phyloP scores from a whole-genome alignment of 2,113 vertebrate species.

The Orientallactaga bullata region DNA sequence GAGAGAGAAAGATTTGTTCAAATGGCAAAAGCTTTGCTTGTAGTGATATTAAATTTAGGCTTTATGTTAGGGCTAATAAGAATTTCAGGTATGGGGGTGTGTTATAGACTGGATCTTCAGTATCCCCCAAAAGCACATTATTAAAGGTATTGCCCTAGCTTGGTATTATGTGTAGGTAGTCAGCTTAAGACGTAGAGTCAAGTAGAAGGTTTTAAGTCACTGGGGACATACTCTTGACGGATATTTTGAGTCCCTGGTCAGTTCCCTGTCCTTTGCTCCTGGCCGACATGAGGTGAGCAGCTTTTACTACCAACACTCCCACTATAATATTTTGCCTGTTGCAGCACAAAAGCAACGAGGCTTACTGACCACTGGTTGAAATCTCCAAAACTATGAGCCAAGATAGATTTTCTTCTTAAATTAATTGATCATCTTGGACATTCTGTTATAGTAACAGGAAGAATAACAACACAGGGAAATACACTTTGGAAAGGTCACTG shows the following conservation, averaged over 20 bases:
- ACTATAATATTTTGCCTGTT: background rate
- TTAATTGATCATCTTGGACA: background rate
- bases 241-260: background rate
- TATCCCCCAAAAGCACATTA: background rate
- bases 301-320: background rate
- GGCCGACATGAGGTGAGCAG: background rate
- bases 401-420: background rate
- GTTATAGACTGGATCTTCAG: background rate
- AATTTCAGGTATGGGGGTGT: background rate
- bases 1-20: background rate
- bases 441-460: background rate
- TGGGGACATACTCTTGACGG: background rate
- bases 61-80: background rate
- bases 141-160: background rate
- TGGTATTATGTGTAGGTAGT: background rate
- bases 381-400: background rate
- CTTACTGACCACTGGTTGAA: background rate
- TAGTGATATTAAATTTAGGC: background rate
- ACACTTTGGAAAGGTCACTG: conserved; percentile 43
- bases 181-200: background rate
- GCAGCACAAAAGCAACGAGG: no score
- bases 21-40: background rate
- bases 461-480: background rate
- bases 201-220: background rate
- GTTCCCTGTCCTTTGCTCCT: background rate